phyloP scores from a whole-genome alignment of 2,888 invertebrate genomes.

The Netelia fuscicornis region DNA sequence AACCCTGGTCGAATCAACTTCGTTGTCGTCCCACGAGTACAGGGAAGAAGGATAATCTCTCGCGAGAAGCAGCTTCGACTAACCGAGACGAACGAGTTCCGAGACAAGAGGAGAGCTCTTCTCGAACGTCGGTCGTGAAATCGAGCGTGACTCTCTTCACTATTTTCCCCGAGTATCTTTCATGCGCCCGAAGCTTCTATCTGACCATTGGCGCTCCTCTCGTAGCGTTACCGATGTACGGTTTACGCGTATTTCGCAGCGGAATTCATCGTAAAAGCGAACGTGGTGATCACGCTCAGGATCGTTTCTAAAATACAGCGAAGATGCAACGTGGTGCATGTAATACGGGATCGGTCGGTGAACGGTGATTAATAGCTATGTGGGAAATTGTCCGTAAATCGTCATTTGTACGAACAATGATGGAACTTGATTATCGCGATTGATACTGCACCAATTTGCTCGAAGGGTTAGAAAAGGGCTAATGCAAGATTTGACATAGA shows the following conservation, averaged over 20 bases:
- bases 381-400: conserved; percentile 8
- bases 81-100: conserved; percentile 65
- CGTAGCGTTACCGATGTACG: too few species aligned
- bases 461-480: background rate
- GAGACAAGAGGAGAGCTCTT: conserved; percentile 6
- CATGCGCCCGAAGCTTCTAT: conserved; percentile 35
- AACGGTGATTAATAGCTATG: conserved; percentile 20
- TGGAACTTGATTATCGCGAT: background rate
- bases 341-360: conserved; percentile 10
- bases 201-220: conserved; percentile 13
- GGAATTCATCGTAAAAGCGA: conserved; percentile 9
- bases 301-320: conserved; percentile 21
- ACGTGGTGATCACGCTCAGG: background rate
- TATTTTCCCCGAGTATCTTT: conserved; percentile 36
- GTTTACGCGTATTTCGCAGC: background rate
- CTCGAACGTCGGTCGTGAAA: conserved; percentile 56
- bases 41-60: conserved; percentile 49
- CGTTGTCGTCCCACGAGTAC: conserved; percentile 38
- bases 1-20: conserved; percentile 5
- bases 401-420: background rate
- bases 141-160: conserved; percentile 58
- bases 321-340: background rate
- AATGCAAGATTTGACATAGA: background rate
- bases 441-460: background rate
- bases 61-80: conserved; percentile 49